Percentiles rank a stretch among this genome's conserved stretches.
These are phyloP conservation scores for Nyctibius bracteatus DNA, from an alignment of 2,113 vertebrate genomes.

Conservation along the genomic window DNA sequence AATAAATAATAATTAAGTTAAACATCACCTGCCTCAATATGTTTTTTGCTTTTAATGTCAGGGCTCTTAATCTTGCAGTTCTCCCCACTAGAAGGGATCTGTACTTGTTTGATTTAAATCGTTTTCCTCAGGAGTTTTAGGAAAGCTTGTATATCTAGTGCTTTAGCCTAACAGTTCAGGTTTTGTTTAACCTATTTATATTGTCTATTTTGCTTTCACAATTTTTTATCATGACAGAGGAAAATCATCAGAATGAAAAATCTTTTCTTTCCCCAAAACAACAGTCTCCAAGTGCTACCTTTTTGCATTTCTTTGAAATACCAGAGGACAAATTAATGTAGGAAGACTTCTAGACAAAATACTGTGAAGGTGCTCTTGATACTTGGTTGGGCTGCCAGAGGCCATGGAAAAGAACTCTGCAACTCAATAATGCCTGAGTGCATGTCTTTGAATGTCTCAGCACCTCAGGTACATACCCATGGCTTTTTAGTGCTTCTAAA, in stretches of 20 bases:
- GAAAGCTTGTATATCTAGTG: background rate
- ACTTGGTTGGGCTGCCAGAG: background rate
- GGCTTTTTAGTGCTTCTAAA: background rate
- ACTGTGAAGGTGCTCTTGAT: background rate
- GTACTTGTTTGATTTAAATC: background rate
- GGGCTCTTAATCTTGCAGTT: background rate
- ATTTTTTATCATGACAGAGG: background rate
- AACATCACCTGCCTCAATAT: background rate
- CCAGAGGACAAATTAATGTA: background rate
- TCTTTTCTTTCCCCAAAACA: background rate
- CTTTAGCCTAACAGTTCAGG: background rate
- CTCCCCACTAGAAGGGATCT: background rate
- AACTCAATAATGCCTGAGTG: background rate
- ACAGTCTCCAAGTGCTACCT: background rate
- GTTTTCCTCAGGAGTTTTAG: background rate
- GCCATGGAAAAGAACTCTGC: background rate
- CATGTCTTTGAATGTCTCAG: background rate
- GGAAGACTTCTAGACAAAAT: background rate
- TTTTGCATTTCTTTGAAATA: slow-evolving; percentile 41
- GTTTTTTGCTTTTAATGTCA: background rate
- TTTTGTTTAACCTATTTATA: background rate
- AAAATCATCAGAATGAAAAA: slow-evolving; percentile 2
- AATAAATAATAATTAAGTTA: background rate
- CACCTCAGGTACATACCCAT: background rate
- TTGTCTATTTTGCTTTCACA: slow-evolving; percentile 16